These are phyloP conservation scores for Drosophila histrio DNA, from an alignment of 2,888 invertebrate species.

Conservation along the genomic window DNA sequence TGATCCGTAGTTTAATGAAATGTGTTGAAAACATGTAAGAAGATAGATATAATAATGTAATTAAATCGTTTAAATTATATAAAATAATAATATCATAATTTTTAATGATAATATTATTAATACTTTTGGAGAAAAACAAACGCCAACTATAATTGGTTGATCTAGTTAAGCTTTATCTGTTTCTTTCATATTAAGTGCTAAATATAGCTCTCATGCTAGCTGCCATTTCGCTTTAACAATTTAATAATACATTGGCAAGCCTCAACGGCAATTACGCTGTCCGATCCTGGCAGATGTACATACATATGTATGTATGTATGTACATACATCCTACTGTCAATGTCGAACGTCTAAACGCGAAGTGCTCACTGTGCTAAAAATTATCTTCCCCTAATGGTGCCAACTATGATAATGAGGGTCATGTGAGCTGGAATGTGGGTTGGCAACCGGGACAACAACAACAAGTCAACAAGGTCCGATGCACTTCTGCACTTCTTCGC, in stretches of 20 bases:
- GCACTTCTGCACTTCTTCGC: slow-evolving; percentile 20
- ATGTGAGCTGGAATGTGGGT: slow-evolving; percentile 76
- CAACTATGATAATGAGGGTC: slow-evolving; percentile 84
- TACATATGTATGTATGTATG: slow-evolving; percentile 5
- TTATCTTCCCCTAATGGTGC: slow-evolving; percentile 81
- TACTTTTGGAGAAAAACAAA: slow-evolving; percentile 34
- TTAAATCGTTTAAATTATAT: background rate
- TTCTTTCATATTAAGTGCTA: slow-evolving; percentile 71
- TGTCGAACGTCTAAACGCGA: slow-evolving; percentile 28
- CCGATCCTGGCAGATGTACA: slow-evolving; percentile 72
- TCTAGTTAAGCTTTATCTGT: slow-evolving; percentile 52
- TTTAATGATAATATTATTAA: no score
- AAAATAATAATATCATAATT: background rate
- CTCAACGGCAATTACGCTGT: slow-evolving; percentile 73
- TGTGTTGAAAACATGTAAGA: background rate
- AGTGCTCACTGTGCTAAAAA: slow-evolving; percentile 47
- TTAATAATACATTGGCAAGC: slow-evolving; percentile 64
- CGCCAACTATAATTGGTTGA: slow-evolving; percentile 28
- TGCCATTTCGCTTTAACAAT: slow-evolving; percentile 76
- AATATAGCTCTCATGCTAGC: slow-evolving; percentile 53
- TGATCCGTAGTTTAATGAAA: background rate
- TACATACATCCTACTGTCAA: slow-evolving; percentile 65
- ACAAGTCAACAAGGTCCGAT: slow-evolving; percentile 7
- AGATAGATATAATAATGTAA: slow-evolving; percentile 5
- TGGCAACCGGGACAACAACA: slow-evolving; percentile 13